Conservation (phyloP, 2,113 vertebrate genomes). For the Hyaena hyaena region DNA sequence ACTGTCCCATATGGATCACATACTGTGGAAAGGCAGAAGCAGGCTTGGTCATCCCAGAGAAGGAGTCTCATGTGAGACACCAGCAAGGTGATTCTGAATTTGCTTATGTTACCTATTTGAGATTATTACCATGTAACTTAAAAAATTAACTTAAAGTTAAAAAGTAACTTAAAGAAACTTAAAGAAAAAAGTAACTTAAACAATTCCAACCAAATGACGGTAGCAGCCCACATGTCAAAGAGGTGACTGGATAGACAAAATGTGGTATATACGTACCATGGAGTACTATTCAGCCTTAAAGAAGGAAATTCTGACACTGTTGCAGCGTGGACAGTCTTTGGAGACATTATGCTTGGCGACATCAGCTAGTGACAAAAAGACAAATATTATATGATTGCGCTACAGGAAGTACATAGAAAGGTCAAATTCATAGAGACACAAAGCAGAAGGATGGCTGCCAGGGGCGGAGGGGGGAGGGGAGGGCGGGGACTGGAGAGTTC, state of each 20-base stretch:
- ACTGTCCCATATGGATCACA: rapidly evolving
- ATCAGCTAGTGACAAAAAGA: background rate
- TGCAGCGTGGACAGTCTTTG: background rate
- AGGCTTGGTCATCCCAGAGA: background rate
- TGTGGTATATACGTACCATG: background rate
- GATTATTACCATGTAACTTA: background rate
- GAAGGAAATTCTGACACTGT: background rate
- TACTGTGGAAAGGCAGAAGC: background rate
- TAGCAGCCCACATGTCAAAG: background rate
- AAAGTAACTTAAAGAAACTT: background rate
- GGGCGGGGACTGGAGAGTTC: background rate
- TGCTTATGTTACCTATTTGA: background rate
- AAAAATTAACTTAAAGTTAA: background rate
- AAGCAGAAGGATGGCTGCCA: background rate
- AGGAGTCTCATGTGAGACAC: background rate
- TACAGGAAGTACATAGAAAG: background rate
- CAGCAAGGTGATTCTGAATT: background rate
- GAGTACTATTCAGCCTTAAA: background rate
- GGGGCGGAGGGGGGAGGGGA: no score
- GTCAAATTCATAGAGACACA: background rate
- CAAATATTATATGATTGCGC: background rate
- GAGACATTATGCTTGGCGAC: background rate
- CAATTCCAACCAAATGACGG: background rate
- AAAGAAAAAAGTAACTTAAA: background rate
- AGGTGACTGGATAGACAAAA: background rate